A percentile compares a stretch with the other conserved stretches of the same genome.
These are phyloP conservation scores for Ciconia stormi DNA, from an alignment of 2,113 vertebrate genomes.

Conservation along the genomic window DNA sequence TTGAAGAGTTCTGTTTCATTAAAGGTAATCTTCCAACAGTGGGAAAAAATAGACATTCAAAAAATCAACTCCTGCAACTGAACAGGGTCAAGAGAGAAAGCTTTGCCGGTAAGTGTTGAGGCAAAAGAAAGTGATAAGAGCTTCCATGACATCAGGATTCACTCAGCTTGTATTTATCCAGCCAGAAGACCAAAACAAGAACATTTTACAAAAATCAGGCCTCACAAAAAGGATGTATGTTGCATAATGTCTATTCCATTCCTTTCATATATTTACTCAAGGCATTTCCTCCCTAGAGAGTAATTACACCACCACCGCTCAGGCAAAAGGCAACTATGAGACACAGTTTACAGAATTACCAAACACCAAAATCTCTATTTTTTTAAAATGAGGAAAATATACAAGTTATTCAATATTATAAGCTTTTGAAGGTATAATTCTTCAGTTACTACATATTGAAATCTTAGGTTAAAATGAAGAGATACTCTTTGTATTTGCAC, in stretches of 20 bases:
- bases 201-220: neutral
- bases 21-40: neutral
- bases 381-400: neutral
- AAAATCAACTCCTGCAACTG: neutral
- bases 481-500: neutral
- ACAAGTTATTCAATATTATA: neutral
- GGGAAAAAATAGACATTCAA: neutral
- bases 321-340: slow-evolving; percentile 26
- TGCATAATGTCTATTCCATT: slow-evolving; percentile 48
- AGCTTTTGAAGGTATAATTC: neutral
- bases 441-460: neutral
- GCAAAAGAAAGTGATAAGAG: neutral
- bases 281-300: slow-evolving; percentile 52
- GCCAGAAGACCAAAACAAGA: slow-evolving; percentile 19
- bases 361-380: neutral
- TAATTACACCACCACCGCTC: slow-evolving; percentile 46
- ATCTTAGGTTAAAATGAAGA: neutral
- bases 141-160: slow-evolving; percentile 7
- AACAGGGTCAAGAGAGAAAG: neutral
- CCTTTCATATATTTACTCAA: slow-evolving; percentile 33
- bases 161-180: neutral
- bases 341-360: neutral
- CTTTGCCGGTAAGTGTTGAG: neutral
- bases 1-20: neutral
- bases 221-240: neutral